A percentile compares a stretch with the other conserved stretches of the same genome.
These are phyloP conservation scores for Amblyopsis hoosieri DNA, from an alignment of 2,797 vertebrate genomes.

Conservation along the genomic window DNA sequence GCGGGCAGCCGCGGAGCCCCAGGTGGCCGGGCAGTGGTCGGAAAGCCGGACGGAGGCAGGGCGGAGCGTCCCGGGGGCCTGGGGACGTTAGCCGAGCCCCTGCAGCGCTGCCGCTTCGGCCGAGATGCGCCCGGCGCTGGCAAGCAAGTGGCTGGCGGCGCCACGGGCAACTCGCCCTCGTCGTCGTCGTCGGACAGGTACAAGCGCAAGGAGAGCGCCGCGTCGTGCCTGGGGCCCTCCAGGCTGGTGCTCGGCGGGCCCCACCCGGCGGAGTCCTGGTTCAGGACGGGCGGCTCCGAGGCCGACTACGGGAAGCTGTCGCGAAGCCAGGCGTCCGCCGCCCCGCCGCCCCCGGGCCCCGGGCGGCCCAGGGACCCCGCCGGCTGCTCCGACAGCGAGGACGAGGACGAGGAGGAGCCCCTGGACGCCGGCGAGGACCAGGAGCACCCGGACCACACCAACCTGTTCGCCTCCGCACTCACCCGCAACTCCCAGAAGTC, in stretches of 20 bases:
- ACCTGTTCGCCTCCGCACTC: conserved; percentile 96
- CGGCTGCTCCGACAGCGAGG: conserved; percentile 81
- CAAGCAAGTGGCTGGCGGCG: conserved; percentile 77
- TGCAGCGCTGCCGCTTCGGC: conserved; percentile 91
- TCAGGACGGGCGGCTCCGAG: conserved; percentile 75
- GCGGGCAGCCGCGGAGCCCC: conserved; percentile 56
- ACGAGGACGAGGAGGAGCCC: conserved; percentile 76
- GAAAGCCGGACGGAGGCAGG: conserved; percentile 67
- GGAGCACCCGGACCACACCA: conserved; percentile 83
- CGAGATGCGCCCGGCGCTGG: conserved; percentile 76
- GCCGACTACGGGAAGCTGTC: conserved; percentile 78
- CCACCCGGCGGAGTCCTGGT: conserved; percentile 78
- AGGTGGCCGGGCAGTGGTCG: conserved; percentile 47
- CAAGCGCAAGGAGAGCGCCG: conserved; percentile 89
- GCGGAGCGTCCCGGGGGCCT: conserved; percentile 56
- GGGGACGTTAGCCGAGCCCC: conserved; percentile 78
- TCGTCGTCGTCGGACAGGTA: conserved; percentile 88
- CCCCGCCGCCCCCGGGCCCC: conserved; percentile 73
- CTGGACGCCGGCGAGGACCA: conserved; percentile 64
- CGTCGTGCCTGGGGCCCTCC: conserved; percentile 84
- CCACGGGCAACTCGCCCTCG: conserved; percentile 84
- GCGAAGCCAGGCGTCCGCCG: conserved; percentile 64
- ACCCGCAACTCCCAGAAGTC: conserved; percentile 77
- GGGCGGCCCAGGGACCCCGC: conserved; percentile 64
- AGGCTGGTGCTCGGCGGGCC: conserved; percentile 75